phyloP scores from a whole-genome alignment of 2,888 invertebrate genomes.

The Cepaea hortensis region DNA sequence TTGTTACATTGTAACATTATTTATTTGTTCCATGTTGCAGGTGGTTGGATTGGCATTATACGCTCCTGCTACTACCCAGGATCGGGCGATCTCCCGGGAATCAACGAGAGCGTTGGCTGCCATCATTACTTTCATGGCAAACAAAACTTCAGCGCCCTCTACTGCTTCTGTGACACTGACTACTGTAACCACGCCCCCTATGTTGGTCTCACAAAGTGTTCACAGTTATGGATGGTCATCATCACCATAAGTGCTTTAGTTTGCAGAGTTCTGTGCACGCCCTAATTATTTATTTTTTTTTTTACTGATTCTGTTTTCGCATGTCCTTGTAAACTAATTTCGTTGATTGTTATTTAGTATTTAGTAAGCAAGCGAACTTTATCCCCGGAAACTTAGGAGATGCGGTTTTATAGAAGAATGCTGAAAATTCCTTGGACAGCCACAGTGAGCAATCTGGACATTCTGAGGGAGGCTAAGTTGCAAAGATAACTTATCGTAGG shows the following conservation, averaged over 20 bases:
- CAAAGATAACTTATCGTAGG: too few species aligned
- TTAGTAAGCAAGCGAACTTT: too few species aligned
- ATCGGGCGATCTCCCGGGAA: constrained; percentile 55
- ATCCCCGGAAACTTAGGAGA: too few species aligned
- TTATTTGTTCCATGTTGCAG: constrained; percentile 32
- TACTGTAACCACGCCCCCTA: constrained; percentile 57
- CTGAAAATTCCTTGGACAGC: too few species aligned
- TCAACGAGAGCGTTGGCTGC: constrained; percentile 63
- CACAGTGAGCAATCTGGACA: too few species aligned
- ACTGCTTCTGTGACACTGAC: constrained; percentile 65
- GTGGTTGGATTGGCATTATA: constrained; percentile 58
- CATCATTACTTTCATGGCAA: constrained; percentile 56
- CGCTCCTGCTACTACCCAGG: constrained; percentile 60
- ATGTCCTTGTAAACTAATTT: not conserved
- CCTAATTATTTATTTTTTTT: not conserved
- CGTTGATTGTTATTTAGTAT: too few species aligned
- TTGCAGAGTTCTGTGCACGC: not conserved
- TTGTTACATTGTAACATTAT: not conserved
- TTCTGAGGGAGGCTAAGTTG: too few species aligned
- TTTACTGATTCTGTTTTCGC: not conserved
- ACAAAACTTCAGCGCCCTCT: constrained; percentile 57
- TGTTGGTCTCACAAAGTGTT: not conserved
- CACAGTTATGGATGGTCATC: not conserved
- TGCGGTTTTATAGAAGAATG: too few species aligned
- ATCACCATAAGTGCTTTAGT: constrained; percentile 26